Evolutionary conservation across 2,113 vertebrate genomes (phyloP).

Genomic region (Candoia aspera): DNA sequence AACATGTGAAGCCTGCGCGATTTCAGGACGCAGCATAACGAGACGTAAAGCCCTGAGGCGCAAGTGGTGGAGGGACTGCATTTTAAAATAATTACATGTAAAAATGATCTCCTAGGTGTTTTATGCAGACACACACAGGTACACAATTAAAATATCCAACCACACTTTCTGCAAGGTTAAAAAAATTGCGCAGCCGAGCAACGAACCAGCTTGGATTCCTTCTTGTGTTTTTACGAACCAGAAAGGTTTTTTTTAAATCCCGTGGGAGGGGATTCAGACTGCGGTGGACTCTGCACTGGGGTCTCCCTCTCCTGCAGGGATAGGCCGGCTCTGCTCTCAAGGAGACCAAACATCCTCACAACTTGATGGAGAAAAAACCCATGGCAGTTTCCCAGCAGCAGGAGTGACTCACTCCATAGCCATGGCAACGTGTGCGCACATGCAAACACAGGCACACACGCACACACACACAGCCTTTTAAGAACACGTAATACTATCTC

Average conservation of each 20-base stretch:
- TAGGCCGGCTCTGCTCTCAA: background rate
- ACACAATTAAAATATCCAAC: background rate
- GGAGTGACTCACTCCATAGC: constrained; percentile 60
- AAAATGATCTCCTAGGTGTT: too few species aligned
- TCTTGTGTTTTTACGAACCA: background rate
- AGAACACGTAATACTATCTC: constrained; percentile 36
- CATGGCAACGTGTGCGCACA: constrained; percentile 48
- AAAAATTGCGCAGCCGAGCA: background rate
- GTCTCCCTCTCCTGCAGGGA: background rate
- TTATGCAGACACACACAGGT: background rate
- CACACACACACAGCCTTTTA: background rate
- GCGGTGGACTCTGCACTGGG: accelerated
- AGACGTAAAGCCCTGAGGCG: background rate
- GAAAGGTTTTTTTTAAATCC: background rate
- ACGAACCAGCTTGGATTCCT: background rate
- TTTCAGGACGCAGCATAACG: background rate
- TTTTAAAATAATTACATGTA: background rate
- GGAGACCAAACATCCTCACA: constrained; percentile 1
- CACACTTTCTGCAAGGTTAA: background rate
- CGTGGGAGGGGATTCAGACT: too few species aligned
- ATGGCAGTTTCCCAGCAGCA: background rate
- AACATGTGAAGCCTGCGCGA: too few species aligned
- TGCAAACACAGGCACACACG: background rate
- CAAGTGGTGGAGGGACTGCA: background rate
- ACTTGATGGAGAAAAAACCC: background rate